These are phyloP conservation scores for Trilocha varians DNA, from an alignment of 2,888 invertebrate species.

Conservation along the genomic window DNA sequence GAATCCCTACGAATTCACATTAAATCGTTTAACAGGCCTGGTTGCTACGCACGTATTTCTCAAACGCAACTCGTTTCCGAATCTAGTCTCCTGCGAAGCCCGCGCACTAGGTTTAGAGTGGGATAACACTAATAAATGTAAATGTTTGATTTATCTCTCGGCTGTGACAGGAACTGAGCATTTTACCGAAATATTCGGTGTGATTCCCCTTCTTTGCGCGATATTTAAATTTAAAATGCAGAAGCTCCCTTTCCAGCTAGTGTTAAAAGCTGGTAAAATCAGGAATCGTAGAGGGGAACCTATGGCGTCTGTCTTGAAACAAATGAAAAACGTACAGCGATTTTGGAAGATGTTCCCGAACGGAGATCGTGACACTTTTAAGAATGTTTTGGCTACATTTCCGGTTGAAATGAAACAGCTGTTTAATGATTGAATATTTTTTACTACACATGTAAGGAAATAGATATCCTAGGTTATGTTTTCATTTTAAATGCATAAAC, in stretches of 20 bases:
- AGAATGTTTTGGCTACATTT: slow-evolving; percentile 11
- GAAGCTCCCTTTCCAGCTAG: slow-evolving; percentile 30
- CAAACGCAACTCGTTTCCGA: slow-evolving; percentile 28
- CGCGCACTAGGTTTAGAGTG: slow-evolving; percentile 29
- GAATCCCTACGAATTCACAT: slow-evolving; percentile 36
- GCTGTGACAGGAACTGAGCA: slow-evolving; percentile 39
- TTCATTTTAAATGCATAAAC: no score
- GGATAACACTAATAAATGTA: slow-evolving; percentile 23
- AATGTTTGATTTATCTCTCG: slow-evolving; percentile 32
- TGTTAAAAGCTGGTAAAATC: slow-evolving; percentile 35
- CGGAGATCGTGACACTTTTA: slow-evolving; percentile 16
- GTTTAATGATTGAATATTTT: background rate
- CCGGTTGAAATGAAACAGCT: slow-evolving; percentile 17
- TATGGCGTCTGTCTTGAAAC: slow-evolving; percentile 26
- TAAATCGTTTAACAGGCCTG: slow-evolving; percentile 34
- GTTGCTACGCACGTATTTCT: slow-evolving; percentile 37
- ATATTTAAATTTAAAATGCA: slow-evolving; percentile 34
- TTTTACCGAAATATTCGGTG: slow-evolving; percentile 35
- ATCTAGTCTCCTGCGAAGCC: slow-evolving; percentile 29
- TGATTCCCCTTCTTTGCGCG: slow-evolving; percentile 36
- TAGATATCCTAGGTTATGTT: no score
- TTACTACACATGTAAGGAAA: background rate
- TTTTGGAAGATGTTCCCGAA: slow-evolving; percentile 30
- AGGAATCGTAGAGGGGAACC: slow-evolving; percentile 28
- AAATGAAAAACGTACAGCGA: slow-evolving; percentile 16